Evolutionary conservation across 2,113 vertebrate species (phyloP).

Genomic region (Lipotes vexillifer): DNA sequence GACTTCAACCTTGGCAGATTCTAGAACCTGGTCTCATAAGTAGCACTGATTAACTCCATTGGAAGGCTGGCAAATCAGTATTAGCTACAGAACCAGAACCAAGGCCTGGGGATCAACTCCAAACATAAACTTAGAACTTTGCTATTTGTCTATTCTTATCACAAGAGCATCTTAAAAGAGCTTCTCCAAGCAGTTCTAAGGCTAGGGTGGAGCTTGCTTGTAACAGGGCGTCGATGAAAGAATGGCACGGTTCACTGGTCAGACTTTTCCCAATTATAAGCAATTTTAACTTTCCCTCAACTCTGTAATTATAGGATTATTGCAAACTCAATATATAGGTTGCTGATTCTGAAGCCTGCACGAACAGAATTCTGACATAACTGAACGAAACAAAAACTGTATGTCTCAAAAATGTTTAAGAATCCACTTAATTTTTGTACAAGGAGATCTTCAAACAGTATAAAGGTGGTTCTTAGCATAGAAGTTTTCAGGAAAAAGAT

Average conservation of each 20-base stretch:
- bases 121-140: background rate
- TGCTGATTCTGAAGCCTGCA: background rate
- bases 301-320: constrained; percentile 41
- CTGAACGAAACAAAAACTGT: background rate
- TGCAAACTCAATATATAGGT: background rate
- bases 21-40: background rate
- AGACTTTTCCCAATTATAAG: background rate
- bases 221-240: background rate
- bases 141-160: background rate
- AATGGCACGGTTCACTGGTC: background rate
- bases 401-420: background rate
- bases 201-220: background rate
- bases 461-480: background rate
- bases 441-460: background rate
- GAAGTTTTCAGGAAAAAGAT: background rate
- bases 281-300: constrained; percentile 28
- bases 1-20: background rate
- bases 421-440: background rate
- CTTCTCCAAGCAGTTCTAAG: background rate
- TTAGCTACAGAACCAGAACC: background rate
- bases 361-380: background rate
- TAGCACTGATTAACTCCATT: no score
- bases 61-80: background rate
- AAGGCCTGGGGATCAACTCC: background rate
- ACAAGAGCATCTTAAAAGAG: background rate